Base-by-base conservation (phyloP, 53 echinoderm and acorn worm species). In the Arbacia lixula region DNA sequence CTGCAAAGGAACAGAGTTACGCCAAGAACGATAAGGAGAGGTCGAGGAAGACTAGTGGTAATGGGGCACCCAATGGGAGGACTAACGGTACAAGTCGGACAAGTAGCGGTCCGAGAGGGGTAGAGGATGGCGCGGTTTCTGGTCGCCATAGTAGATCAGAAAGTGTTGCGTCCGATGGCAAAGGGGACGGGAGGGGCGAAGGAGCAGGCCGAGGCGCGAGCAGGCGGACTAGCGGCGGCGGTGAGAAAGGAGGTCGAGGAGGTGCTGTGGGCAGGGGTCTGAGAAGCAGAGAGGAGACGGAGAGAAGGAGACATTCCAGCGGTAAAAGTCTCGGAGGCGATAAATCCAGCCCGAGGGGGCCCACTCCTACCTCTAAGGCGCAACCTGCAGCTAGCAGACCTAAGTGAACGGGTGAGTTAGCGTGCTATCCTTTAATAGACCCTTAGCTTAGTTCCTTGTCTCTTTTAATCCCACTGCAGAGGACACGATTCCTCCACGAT, bases 301-400 rank as follows among this genome's bases (percentile, higher is more conserved):
- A 54, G 22, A 75, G 53, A 28, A 75, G 55, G 36, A 52, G 75
- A 52, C 53, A 75, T 34, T 53, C 75, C 33, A 75, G 75, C 53
- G 75, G 75, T 32, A 75, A 75, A 36, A 54, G 54, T 26, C n/a
- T 32, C 19, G 11, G 53, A 9, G 53, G 75, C 25, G 24, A 30
- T 10, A n/a, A 51, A 12, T 53, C 75, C 17, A 53, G 75, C 35
- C 54, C 75, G 36, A 36, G 75, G 53, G 36, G 36, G 1, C 29
- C 24, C 27, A 43, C 11, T 29, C 19, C 71, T 29, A 40, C 71
- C 2, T 8, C 66, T 14, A 66, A 66, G 64, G 19, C 34, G 2
- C 64, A 64, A 38, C 36, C 36, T 35, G 22, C 21, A 36, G 3
- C 66, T 37, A 38, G 37, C 36, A 66, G 37, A 37, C 22, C 66